Base-by-base conservation (phyloP, 2,888 invertebrate species). In the Tiliacea aurago region DNA sequence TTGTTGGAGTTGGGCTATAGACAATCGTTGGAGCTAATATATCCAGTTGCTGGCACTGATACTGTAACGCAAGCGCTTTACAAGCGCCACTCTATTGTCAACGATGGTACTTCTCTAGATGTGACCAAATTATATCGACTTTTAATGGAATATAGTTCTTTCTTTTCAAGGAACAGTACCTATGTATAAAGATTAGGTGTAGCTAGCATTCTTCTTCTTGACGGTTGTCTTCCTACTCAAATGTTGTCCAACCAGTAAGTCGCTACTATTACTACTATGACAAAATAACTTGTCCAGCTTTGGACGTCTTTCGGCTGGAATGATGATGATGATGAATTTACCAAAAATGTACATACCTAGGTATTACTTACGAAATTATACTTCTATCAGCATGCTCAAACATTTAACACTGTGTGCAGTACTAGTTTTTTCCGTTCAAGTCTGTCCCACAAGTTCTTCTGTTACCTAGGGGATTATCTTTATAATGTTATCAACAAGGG, bases 21-120 rank as follows among this genome's bases (percentile, higher is more conserved):
- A 63, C 73, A 73, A 82, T 81, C 15, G 37, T 37, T 18, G 20
- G 59, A 62, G 65, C 55, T 72, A 81, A 81, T 83, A 78, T 84
- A 75, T 70, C 37, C 62, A 51, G 64, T 63, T 84, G 67, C 51
- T 67, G 62, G 65, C 69, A 2, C 28, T 69, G 49, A 61, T 76
- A 68, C 62, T n/a, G 72, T 70, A 47, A 55, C 51, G 70, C 69
- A 78, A 68, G 68, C 78, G 56, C 59, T 58, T 65, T 66, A 45
- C 61, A 55, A 63, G 45, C 58, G 33, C 59, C 49, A 9, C 33
- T 58, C 23, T 66, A 20, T 66, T 41, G 33, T 15, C 66, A 62
- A 61, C 5, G 65, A 64, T 51, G 5, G 10, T 49, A 23, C 4
- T 41, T 65, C 1, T 7, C 71, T 83, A 53, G 81, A 81, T 59